These are phyloP conservation scores for Rhagium mordax DNA, from an alignment of 2,888 invertebrate species.

Conservation along the genomic window DNA sequence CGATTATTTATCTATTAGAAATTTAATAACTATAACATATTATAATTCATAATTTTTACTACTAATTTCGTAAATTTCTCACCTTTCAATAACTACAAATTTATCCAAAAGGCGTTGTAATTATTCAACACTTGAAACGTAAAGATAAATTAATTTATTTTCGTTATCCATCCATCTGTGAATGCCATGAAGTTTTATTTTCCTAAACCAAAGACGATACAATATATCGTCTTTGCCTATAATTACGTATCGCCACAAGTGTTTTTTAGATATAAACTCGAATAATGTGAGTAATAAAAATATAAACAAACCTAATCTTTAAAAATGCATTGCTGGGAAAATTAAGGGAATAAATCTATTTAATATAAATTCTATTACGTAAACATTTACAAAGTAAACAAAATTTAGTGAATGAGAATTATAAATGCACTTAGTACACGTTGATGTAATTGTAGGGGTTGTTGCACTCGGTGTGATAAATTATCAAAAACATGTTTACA, in stretches of 20 bases:
- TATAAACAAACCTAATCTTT: not conserved
- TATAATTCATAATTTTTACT: too few species aligned
- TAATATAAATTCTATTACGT: not conserved
- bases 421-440: conserved; percentile 1
- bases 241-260: not conserved
- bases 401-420: conserved; percentile 9
- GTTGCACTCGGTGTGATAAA: not conserved
- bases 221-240: too few species aligned
- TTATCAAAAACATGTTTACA: not conserved
- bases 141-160: too few species aligned
- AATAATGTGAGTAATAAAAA: not conserved
- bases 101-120: too few species aligned
- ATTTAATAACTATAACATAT: too few species aligned
- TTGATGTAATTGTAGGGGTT: not conserved
- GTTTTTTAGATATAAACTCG: not conserved
- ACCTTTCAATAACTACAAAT: too few species aligned
- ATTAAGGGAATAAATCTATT: not conserved
- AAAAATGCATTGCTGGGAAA: not conserved
- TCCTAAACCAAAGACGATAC: too few species aligned
- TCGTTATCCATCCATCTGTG: too few species aligned
- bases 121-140: too few species aligned
- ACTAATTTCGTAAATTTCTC: too few species aligned
- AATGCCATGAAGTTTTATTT: too few species aligned
- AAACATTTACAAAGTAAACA: not conserved
- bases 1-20: not conserved